A percentile compares a stretch with the other conserved stretches of the same genome.
Evolutionary conservation across 2,888 invertebrate genomes (phyloP).

Genomic region (Drosophila phalerata): DNA sequence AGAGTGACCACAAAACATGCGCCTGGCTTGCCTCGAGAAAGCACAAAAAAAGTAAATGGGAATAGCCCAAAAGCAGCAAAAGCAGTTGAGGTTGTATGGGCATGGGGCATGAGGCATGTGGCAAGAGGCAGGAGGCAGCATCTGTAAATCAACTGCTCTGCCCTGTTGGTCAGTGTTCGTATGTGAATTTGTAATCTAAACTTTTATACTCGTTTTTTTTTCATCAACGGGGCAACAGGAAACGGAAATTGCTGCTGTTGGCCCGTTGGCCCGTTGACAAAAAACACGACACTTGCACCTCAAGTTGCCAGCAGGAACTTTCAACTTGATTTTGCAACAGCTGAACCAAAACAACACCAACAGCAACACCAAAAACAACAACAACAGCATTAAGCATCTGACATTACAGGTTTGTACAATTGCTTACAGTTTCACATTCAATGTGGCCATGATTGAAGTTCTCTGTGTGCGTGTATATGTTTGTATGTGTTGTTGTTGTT

Average conservation of each 20-base stretch:
- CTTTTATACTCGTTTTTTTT: conserved; percentile 67
- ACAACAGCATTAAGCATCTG: conserved; percentile 25
- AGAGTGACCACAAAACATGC: conserved; percentile 77
- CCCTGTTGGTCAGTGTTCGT: conserved; percentile 62
- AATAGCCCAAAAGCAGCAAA: conserved; percentile 24
- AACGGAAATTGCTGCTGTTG: conserved; percentile 80
- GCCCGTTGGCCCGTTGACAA: conserved; percentile 69
- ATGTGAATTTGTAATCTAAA: conserved; percentile 79
- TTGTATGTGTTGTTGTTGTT: conserved; percentile 27
- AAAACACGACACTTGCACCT: conserved; percentile 79
- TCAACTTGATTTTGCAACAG: conserved; percentile 72
- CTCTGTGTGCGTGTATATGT: conserved; percentile 14
- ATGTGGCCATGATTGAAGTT: conserved; percentile 68
- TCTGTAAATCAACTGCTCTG: conserved; percentile 74
- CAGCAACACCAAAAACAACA: conserved; percentile 26
- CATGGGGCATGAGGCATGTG: conserved; percentile 5
- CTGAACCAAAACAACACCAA: conserved; percentile 12
- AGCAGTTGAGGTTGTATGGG: neutral
- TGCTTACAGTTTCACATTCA: conserved; percentile 65
- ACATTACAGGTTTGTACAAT: conserved; percentile 68
- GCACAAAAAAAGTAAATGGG: conserved; percentile 30
- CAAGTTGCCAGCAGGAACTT: conserved; percentile 74
- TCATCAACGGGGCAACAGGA: conserved; percentile 69
- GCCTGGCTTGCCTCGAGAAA: conserved; percentile 48
- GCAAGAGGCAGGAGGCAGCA: conserved; percentile 27